These are phyloP conservation scores for Holothuria scabra DNA, from an alignment of 53 echinoderm and acorn worm genomes.

Conservation along the genomic window DNA sequence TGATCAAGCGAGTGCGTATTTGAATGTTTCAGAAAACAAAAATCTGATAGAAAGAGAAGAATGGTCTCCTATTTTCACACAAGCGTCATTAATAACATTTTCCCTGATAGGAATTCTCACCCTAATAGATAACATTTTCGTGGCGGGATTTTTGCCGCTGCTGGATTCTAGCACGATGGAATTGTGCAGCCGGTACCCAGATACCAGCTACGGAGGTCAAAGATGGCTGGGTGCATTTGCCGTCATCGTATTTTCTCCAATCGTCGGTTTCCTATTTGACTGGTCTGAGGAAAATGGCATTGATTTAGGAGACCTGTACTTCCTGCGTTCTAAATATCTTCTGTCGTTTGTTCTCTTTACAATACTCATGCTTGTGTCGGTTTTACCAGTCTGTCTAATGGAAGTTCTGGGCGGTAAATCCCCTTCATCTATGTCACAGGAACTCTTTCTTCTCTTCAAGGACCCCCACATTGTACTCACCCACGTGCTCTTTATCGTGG, in stretches of 20 bases:
- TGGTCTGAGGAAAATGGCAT: slow-evolving; percentile 12
- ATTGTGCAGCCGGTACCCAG: not conserved
- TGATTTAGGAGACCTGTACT: not conserved
- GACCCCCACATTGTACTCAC: not conserved
- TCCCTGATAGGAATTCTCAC: not conserved
- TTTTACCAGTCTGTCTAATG: not conserved
- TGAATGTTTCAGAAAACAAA: no score
- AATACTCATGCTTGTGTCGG: not conserved
- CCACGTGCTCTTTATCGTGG: slow-evolving; percentile 1
- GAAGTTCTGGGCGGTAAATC: not conserved
- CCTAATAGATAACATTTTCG: slow-evolving; percentile 2
- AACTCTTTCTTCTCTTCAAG: not conserved
- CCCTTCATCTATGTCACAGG: slow-evolving; percentile 7
- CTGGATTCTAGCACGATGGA: slow-evolving; percentile 30
- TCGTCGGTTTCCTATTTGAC: slow-evolving; percentile 5
- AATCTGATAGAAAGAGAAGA: no score
- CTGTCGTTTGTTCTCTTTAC: slow-evolving; percentile 19
- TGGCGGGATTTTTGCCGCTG: slow-evolving; percentile 15
- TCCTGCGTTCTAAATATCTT: slow-evolving; percentile 24
- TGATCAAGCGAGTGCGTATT: no score
- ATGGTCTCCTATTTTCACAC: no score
- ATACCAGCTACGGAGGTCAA: slow-evolving; percentile 17
- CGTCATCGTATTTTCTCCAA: not conserved
- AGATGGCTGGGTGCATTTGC: slow-evolving; percentile 34
- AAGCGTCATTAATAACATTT: slow-evolving; percentile 20